Evolutionary conservation across 2,888 invertebrate genomes (phyloP).

Genomic region (Pollenia labialis): DNA sequence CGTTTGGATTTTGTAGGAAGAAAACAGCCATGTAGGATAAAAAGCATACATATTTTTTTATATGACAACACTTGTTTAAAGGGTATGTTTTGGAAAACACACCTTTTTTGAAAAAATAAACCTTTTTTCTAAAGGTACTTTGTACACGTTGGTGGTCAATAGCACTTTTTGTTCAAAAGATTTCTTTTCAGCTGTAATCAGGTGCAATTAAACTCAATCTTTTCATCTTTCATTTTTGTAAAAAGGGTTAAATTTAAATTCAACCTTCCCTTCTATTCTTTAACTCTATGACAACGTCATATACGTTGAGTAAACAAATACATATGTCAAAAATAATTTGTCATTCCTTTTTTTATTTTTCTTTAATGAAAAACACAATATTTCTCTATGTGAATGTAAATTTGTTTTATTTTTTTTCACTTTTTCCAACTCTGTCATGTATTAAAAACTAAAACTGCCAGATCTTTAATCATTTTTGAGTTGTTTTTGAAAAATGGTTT

Average conservation of each 20-base stretch:
- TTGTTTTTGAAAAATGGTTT: constrained; percentile 35
- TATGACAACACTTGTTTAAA: too few relatives aligned
- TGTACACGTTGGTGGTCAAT: too few relatives aligned
- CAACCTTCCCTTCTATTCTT: constrained; percentile 32
- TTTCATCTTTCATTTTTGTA: background rate
- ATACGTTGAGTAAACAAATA: constrained; percentile 65
- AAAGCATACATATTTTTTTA: too few relatives aligned
- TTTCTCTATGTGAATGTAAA: constrained; percentile 14
- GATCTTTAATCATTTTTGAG: constrained; percentile 59
- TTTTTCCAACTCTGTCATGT: background rate
- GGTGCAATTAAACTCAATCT: background rate
- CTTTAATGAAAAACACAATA: constrained; percentile 54
- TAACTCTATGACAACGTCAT: constrained; percentile 12
- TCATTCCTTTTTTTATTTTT: constrained; percentile 49
- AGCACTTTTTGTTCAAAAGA: too few relatives aligned
- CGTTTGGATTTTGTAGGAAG: too few relatives aligned
- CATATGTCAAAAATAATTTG: constrained; percentile 74
- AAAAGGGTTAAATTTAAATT: background rate
- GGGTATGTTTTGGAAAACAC: too few relatives aligned
- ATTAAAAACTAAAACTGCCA: constrained; percentile 4
- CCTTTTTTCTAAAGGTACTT: too few relatives aligned
- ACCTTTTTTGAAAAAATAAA: too few relatives aligned
- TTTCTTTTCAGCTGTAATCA: too few relatives aligned
- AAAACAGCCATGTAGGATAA: too few relatives aligned
- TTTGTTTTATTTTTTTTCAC: background rate